A percentile compares a stretch with the other conserved stretches of the same genome.
Evolutionary conservation across 2,797 vertebrate genomes (phyloP).

Genomic region (Melanotaenia parkinsoni): DNA sequence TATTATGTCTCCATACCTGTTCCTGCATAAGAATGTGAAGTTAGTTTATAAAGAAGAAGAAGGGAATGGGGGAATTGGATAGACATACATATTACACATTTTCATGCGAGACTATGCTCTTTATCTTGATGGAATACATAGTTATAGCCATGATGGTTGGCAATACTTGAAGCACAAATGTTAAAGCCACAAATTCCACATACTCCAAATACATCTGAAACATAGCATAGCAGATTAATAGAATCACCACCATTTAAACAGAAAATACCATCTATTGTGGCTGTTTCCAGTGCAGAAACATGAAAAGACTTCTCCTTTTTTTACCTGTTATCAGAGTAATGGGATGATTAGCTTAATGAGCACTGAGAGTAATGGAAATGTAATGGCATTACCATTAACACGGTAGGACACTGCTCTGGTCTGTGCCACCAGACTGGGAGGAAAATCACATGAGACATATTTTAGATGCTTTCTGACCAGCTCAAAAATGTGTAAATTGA

Average conservation of each 20-base stretch:
- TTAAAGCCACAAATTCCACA: background rate
- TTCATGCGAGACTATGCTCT: background rate
- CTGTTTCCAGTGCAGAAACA: background rate
- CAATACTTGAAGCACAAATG: background rate
- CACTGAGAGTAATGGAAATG: constrained; percentile 2
- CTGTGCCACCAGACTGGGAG: background rate
- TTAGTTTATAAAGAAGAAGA: background rate
- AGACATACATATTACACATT: background rate
- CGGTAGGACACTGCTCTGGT: background rate
- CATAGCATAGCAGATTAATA: background rate
- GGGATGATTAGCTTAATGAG: constrained; percentile 2
- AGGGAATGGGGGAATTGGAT: background rate
- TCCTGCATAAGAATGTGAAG: background rate
- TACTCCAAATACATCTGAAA: background rate
- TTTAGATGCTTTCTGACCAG: background rate
- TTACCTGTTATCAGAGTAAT: background rate
- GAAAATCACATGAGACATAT: background rate
- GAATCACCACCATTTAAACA: background rate
- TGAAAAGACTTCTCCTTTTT: background rate
- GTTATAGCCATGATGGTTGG: background rate
- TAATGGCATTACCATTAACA: background rate
- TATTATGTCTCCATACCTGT: background rate
- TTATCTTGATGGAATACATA: background rate
- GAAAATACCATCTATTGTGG: no score
- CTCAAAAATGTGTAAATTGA: background rate